phyloP scores from a whole-genome alignment of 1,140 invertebrate species.

The Achatina immaculata region DNA sequence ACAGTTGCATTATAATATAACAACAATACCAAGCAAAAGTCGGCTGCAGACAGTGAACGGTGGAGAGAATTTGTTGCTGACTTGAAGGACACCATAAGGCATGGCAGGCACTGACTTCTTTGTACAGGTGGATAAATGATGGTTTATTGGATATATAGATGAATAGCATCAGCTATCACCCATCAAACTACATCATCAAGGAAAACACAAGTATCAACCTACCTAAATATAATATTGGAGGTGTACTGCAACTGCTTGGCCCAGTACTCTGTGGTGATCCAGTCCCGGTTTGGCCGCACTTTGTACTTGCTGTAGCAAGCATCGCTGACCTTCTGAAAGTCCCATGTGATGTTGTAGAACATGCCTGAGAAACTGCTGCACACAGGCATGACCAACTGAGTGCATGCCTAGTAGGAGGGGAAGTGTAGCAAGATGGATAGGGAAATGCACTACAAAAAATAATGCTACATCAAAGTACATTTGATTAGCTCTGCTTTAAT shows the following conservation, averaged over 20 bases:
- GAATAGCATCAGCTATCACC: not conserved
- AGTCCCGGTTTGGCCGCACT: constrained; percentile 78
- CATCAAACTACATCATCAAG: not conserved
- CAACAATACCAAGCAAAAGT: no score
- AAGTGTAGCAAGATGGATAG: no score
- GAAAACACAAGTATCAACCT: constrained; percentile 23
- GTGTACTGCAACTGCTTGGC: constrained; percentile 79
- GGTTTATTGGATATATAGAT: no score
- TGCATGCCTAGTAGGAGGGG: constrained; percentile 82
- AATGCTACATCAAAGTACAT: no score
- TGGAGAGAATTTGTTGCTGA: no score
- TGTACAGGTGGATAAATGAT: no score
- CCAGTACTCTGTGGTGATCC: constrained; percentile 84
- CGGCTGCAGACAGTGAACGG: no score
- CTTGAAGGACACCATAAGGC: no score
- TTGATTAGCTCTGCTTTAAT: no score
- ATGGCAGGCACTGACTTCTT: no score
- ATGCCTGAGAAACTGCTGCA: constrained; percentile 87
- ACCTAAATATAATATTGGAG: constrained; percentile 86
- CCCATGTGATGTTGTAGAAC: constrained; percentile 84
- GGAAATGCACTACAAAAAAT: no score
- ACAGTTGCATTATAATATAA: no score
- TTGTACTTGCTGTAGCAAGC: constrained; percentile 76
- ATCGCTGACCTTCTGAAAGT: constrained; percentile 74
- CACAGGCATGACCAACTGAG: constrained; percentile 96